Evolutionary conservation across 2,797 vertebrate species (phyloP).

Genomic region (Muscicapa comitata): DNA sequence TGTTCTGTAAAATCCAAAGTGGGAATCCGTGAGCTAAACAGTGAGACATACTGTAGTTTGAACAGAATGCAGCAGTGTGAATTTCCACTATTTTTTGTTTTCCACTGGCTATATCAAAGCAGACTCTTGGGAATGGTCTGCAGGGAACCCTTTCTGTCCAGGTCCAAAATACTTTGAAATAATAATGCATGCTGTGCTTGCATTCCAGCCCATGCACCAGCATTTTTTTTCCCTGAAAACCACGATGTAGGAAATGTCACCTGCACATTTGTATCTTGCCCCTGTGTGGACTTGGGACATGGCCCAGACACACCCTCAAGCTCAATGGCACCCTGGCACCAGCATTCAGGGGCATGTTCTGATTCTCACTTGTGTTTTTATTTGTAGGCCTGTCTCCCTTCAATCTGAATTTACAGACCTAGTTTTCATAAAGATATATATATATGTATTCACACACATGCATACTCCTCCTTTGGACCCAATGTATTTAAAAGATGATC

Average conservation of each 20-base stretch:
- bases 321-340: background rate
- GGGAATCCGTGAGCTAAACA: background rate
- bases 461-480: background rate
- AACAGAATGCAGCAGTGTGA: background rate
- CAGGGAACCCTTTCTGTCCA: background rate
- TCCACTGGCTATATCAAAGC: background rate
- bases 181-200: background rate
- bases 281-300: background rate
- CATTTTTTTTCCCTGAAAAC: background rate
- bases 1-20: background rate
- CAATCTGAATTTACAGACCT: background rate
- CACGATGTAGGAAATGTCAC: background rate
- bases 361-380: background rate
- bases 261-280: background rate
- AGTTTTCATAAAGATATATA: background rate
- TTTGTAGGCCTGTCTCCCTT: background rate
- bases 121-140: background rate
- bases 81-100: background rate
- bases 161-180: background rate
- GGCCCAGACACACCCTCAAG: background rate
- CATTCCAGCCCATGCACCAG: background rate
- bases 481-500: background rate
- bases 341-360: background rate
- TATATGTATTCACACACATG: accelerated
- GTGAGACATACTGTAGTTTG: background rate